These are phyloP conservation scores for Zonitis immaculata DNA, from an alignment of 2,888 invertebrate species.

Conservation along the genomic window DNA sequence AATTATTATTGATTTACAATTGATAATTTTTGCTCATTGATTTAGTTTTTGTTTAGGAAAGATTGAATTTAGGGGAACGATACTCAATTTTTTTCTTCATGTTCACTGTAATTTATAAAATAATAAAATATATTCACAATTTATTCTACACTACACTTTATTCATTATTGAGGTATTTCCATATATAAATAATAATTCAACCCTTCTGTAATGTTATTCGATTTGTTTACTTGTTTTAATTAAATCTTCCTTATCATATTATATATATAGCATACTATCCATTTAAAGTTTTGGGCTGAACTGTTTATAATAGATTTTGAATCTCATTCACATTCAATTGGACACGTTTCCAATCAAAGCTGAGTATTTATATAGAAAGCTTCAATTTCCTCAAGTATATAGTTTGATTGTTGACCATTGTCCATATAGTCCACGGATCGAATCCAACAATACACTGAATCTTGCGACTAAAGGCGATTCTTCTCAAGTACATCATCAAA, in stretches of 20 bases:
- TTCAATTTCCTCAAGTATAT: constrained; percentile 40
- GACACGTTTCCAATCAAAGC: constrained; percentile 38
- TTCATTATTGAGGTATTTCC: neutral
- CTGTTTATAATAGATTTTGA: constrained; percentile 22
- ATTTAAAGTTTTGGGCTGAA: constrained; percentile 4
- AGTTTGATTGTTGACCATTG: constrained; percentile 38
- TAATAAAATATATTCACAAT: neutral
- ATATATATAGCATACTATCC: too few species aligned
- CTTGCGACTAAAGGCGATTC: constrained; percentile 9
- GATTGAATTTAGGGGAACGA: too few species aligned
- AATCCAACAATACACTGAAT: constrained; percentile 25
- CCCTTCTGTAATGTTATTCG: neutral
- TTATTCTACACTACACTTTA: neutral
- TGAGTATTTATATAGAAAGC: constrained; percentile 36
- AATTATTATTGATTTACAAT: too few species aligned
- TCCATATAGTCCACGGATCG: too few species aligned
- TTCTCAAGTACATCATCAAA: neutral
- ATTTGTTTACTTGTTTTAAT: constrained; percentile 11
- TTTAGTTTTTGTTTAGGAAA: too few species aligned
- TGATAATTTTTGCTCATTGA: too few species aligned
- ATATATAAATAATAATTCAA: neutral
- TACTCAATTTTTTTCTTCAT: too few species aligned
- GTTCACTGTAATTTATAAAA: too few species aligned
- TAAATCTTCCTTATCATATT: constrained; percentile 5
- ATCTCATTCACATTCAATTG: constrained; percentile 27